Conservation (phyloP, 37 sponge, comb jelly and placozoan species). For the Dysidea cf. avara region DNA sequence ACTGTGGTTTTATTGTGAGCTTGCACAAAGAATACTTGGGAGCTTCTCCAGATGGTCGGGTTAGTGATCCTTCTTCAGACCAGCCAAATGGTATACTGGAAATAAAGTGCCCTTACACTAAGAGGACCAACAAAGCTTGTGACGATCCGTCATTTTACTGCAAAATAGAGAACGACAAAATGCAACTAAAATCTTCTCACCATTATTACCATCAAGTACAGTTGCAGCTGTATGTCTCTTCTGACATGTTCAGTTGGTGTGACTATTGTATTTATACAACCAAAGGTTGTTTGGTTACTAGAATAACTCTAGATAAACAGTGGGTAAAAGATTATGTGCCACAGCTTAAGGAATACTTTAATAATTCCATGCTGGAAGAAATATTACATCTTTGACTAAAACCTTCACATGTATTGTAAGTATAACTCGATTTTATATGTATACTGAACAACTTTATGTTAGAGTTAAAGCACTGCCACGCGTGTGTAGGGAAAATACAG, state of each 20-base stretch:
- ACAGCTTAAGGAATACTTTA: constrained; percentile 31
- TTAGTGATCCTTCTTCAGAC: constrained; percentile 1
- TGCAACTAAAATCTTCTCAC: constrained; percentile 30
- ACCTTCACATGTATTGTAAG: constrained; percentile 22
- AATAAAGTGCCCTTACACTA: constrained; percentile 57
- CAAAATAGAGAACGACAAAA: constrained; percentile 1
- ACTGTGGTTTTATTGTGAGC: constrained; percentile 22
- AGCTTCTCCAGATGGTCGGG: constrained; percentile 38
- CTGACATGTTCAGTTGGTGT: constrained; percentile 33
- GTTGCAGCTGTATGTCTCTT: constrained; percentile 40
- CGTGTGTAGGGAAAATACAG: too few species aligned
- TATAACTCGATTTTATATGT: too few species aligned
- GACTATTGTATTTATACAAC: constrained; percentile 9
- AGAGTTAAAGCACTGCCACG: too few species aligned
- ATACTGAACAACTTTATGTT: too few species aligned
- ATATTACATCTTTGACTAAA: constrained; percentile 15
- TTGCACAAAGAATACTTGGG: constrained; percentile 11
- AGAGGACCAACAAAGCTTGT: constrained; percentile 30
- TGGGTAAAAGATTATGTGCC: constrained; percentile 22
- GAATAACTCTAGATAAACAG: constrained; percentile 20
- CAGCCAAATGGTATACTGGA: constrained; percentile 30
- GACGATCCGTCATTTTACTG: constrained; percentile 31
- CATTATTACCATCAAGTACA: constrained; percentile 54
- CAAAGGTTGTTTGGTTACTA: constrained; percentile 32
- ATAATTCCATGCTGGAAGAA: constrained; percentile 35